phyloP scores from a whole-genome alignment of 2,888 invertebrate genomes.

The Colostygia pectinataria region DNA sequence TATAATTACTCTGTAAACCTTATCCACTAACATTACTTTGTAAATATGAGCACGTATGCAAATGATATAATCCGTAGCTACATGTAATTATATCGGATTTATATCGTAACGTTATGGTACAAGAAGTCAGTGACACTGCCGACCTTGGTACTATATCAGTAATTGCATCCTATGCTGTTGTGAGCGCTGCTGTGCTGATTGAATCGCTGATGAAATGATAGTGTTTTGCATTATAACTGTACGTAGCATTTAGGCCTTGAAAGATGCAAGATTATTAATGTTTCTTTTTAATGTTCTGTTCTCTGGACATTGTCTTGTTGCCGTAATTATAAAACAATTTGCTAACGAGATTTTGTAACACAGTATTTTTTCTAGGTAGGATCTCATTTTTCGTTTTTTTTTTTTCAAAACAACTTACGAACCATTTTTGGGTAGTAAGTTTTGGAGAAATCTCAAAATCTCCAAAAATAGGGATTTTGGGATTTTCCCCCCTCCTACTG shows the following conservation, averaged over 20 bases:
- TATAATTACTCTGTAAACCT: too few relatives aligned
- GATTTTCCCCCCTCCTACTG: too few relatives aligned
- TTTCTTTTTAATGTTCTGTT: conserved; percentile 11
- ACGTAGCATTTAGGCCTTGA: conserved; percentile 27
- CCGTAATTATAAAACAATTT: conserved; percentile 18
- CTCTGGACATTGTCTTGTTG: conserved; percentile 11
- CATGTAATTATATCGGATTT: too few relatives aligned
- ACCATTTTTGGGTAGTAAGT: too few relatives aligned
- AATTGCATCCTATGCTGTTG: conserved; percentile 55
- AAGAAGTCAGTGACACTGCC: conserved; percentile 40
- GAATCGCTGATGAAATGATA: conserved; percentile 47
- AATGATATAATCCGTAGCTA: too few relatives aligned
- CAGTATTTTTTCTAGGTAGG: background rate
- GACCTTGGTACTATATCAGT: conserved; percentile 64
- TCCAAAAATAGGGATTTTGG: too few relatives aligned
- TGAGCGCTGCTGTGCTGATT: conserved; percentile 36
- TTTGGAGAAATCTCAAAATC: too few relatives aligned
- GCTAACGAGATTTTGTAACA: conserved; percentile 1
- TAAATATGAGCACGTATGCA: too few relatives aligned
- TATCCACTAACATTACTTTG: too few relatives aligned
- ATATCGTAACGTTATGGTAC: too few relatives aligned
- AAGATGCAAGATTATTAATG: conserved; percentile 24
- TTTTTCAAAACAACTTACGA: too few relatives aligned
- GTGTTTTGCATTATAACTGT: conserved; percentile 32
- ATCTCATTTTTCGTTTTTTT: background rate